Evolutionary conservation across 2,888 invertebrate species (phyloP).

Genomic region (Kuschelorhynchus macadamiae): DNA sequence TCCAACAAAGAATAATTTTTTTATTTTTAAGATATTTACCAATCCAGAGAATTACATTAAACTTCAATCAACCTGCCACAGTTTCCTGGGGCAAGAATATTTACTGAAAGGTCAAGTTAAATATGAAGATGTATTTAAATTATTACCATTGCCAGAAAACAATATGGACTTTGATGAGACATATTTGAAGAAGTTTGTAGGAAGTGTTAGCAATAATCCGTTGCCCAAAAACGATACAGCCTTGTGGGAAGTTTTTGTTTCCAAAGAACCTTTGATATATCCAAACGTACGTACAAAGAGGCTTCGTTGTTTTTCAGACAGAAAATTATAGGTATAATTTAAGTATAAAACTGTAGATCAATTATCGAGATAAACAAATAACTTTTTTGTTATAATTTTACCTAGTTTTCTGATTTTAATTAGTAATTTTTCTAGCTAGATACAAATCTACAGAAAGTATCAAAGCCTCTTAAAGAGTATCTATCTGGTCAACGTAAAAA

Average conservation of each 20-base stretch:
- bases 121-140: neutral
- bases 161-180: neutral
- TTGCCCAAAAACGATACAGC: constrained; percentile 7
- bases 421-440: no score
- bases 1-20: no score
- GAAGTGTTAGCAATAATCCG: neutral
- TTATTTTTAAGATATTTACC: neutral
- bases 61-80: neutral
- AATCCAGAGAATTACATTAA: neutral
- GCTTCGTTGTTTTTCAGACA: no score
- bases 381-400: no score
- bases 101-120: neutral
- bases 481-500: no score
- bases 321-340: no score
- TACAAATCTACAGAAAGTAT: no score
- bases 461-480: no score
- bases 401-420: no score
- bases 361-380: no score
- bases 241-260: neutral
- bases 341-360: no score
- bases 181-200: neutral
- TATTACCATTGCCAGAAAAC: neutral
- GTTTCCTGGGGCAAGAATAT: neutral
- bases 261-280: neutral
- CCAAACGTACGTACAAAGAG: neutral